Evolutionary conservation across 1,140 invertebrate species (phyloP), one percentile per base, ranked within the genome.

Genomic region (Anagrus nilaparvatae): DNA sequence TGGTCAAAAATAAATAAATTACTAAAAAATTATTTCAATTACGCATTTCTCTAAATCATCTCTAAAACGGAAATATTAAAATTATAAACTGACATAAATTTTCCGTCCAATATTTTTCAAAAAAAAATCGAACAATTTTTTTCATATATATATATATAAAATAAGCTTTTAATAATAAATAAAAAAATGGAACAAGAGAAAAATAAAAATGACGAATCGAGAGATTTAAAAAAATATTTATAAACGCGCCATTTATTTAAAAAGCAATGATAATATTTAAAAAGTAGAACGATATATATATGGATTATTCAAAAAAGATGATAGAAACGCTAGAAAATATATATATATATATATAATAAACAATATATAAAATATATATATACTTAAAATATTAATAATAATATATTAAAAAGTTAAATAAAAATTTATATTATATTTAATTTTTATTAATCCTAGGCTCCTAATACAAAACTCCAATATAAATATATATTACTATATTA

Each of bases 391-490:
- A n/a, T n/a, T n/a, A n/a, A n/a, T n/a, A n/a, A n/a, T n/a, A n/a
- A n/a, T n/a, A n/a, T n/a, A n/a, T n/a, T n/a, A n/a, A n/a, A n/a
- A n/a, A n/a, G n/a, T n/a, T n/a, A n/a, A n/a, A n/a, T n/a, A n/a
- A n/a, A n/a, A n/a, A n/a, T n/a, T n/a, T n/a, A n/a, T n/a, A n/a
- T n/a, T n/a, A n/a, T n/a, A n/a, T 67, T 67, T 66, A 58, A 65
- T 63, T 65, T 66, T 60, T 61, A 65, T 64, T 58, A 53, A 62
- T 66, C 56, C 52, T 60, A 64, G 56, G n/a, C n/a, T 45, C 57
- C 55, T 65, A 66, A 66, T 67, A 65, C 60, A 65, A 66, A 65
- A 64, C 63, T 66, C 58, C 58, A 63, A 57, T 63, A 52, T 55
- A 48, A 54, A 60, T 58, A 46, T 56, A 55, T 52, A 44, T 44